Evolutionary conservation across 1,140 invertebrate genomes (phyloP), one percentile per base, ranked within the genome.

Genomic region (Eueides isabella): DNA sequence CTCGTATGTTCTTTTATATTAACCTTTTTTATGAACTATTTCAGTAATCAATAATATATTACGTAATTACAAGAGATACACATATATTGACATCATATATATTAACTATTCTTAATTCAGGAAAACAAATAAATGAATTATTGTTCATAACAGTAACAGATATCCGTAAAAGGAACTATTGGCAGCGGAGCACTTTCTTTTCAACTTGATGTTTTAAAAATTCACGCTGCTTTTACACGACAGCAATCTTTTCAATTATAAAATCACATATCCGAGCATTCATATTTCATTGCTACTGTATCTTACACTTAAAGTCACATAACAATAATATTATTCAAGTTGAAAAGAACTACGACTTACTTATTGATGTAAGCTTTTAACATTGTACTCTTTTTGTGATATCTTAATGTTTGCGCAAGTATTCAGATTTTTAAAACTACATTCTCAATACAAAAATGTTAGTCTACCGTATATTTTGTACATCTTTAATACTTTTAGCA

Each of bases 171-270:
- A 72, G 77, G 81, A 89, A 84, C 85, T 80, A 86, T 92, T 90
- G 88, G 79, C 88, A 86, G 85, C 69, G 79, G 79, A 85, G 78
- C 71, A 78, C 76, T 72, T 69, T 85, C 86, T 89, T 90, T 88
- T 87, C 88, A 90, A 92, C 88, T 90, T 92, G 85, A 92, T 78
- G 61, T 67, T 44, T 69, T 4, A 14, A 55, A 63, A 69, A 38
- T 68, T 73, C 81, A 83, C 81, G 65, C 74, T 75, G 77, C 81
- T 82, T 83, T 44, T 29, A 44, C 67, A 65, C 73, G 61, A 33
- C n/a, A 61, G 66, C 76, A 80, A 68, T 55, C 4, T 35, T 69
- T 68, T 5, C 9, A 69, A 33, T 67, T 67, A 71, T 55, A 11
- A 55, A 55, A 12, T 55, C 48, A 55, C 48, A 44, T 44, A 9